Percentiles rank a stretch among this genome's conserved stretches.
These are phyloP conservation scores for Parauchenoglanis ngamensis DNA, from an alignment of 2,797 vertebrate species.

Conservation along the genomic window DNA sequence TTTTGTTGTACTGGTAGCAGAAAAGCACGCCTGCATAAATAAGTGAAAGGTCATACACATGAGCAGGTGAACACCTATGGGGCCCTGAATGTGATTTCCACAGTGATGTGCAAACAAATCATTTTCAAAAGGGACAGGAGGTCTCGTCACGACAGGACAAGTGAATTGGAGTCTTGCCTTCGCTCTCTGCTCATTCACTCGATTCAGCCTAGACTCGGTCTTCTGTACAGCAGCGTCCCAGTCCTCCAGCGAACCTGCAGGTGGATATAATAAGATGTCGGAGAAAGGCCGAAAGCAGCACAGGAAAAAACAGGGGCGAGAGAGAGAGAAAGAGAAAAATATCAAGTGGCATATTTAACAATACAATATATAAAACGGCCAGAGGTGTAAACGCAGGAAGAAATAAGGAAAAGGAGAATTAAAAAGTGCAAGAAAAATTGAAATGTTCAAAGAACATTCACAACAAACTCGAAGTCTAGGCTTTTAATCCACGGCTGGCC, in stretches of 20 bases:
- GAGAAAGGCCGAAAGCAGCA: neutral
- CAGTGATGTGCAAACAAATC: neutral
- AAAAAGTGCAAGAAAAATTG: neutral
- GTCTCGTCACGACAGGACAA: neutral
- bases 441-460: too few relatives aligned
- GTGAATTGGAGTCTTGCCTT: constrained; percentile 73
- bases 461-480: neutral
- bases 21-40: neutral
- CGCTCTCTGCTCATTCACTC: constrained; percentile 88
- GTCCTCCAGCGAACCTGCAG: constrained; percentile 88
- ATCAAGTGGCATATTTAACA: neutral
- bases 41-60: neutral
- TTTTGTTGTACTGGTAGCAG: too few relatives aligned
- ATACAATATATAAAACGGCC: neutral
- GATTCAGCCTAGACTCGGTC: constrained; percentile 84
- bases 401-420: neutral
- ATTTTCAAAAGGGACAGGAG: neutral
- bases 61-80: neutral
- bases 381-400: neutral
- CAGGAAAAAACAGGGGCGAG: neutral
- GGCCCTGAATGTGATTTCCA: neutral
- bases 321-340: neutral
- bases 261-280: neutral
- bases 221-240: constrained; percentile 95
- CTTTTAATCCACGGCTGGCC: neutral